phyloP scores from a whole-genome alignment of 2,888 invertebrate genomes.

The Coremacera marginata region DNA sequence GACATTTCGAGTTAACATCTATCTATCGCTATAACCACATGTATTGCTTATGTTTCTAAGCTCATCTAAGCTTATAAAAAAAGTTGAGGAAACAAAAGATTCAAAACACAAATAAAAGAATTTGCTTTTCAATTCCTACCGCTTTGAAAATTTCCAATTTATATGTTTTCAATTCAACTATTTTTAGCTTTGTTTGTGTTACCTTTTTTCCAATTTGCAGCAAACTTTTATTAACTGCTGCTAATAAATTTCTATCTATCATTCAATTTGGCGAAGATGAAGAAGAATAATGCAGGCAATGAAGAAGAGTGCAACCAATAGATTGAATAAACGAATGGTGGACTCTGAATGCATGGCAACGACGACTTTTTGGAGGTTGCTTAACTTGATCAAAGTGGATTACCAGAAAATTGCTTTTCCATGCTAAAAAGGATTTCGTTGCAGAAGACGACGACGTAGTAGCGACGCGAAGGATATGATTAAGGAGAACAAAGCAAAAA shows the following conservation, averaged over 20 bases:
- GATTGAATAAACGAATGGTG: no score
- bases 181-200: not conserved
- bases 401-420: constrained; percentile 42
- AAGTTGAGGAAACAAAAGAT: not conserved
- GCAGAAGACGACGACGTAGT: not conserved
- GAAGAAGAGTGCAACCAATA: not conserved
- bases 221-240: constrained; percentile 19
- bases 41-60: no score
- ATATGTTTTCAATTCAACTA: not conserved
- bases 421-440: constrained; percentile 14
- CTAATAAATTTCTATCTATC: constrained; percentile 19
- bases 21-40: no score
- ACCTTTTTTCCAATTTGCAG: constrained; percentile 14
- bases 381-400: constrained; percentile 41
- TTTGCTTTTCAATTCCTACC: no score
- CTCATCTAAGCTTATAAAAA: not conserved
- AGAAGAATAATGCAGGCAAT: constrained; percentile 8
- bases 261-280: constrained; percentile 16
- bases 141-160: no score
- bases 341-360: not conserved
- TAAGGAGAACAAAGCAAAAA: not conserved
- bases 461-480: not conserved
- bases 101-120: not conserved
- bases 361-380: constrained; percentile 1
- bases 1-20: no score